Conservation (phyloP, 2,888 invertebrate species). For the Euzophera pinguis region DNA sequence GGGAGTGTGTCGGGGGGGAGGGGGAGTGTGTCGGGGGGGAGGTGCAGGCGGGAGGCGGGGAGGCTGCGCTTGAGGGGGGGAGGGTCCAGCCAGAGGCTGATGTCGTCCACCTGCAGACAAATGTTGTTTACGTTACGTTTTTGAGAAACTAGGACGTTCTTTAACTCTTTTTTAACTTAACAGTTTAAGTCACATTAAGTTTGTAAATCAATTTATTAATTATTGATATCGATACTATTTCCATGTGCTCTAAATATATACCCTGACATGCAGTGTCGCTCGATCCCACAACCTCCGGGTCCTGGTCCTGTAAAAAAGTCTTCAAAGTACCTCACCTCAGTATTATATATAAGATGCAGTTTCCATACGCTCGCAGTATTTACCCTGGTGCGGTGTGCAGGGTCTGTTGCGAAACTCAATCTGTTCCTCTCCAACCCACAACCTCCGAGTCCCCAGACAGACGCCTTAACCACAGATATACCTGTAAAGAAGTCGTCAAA, state of each 20-base stretch:
- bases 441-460: too few relatives aligned
- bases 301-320: too few relatives aligned
- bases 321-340: conserved; percentile 37
- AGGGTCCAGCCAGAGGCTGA: conserved; percentile 65
- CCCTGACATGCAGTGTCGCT: too few relatives aligned
- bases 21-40: conserved; percentile 29
- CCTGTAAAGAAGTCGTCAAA: not conserved
- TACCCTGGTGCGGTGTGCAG: conserved; percentile 52
- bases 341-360: conserved; percentile 60
- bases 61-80: conserved; percentile 53
- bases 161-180: too few relatives aligned
- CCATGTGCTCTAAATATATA: too few relatives aligned
- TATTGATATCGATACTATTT: too few relatives aligned
- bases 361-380: conserved; percentile 54
- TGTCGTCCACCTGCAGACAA: conserved; percentile 61
- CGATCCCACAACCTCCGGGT: too few relatives aligned
- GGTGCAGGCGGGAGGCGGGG: conserved; percentile 46
- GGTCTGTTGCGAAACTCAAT: conserved; percentile 41
- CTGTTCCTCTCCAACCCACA: too few relatives aligned
- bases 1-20: conserved; percentile 33
- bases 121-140: not conserved
- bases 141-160: too few relatives aligned
- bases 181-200: too few relatives aligned
- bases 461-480: too few relatives aligned
- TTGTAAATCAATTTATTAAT: too few relatives aligned